Percentiles rank a stretch among this genome's conserved stretches.
Evolutionary conservation across 2,888 invertebrate genomes (phyloP).

Genomic region (Hermodice carunculata): DNA sequence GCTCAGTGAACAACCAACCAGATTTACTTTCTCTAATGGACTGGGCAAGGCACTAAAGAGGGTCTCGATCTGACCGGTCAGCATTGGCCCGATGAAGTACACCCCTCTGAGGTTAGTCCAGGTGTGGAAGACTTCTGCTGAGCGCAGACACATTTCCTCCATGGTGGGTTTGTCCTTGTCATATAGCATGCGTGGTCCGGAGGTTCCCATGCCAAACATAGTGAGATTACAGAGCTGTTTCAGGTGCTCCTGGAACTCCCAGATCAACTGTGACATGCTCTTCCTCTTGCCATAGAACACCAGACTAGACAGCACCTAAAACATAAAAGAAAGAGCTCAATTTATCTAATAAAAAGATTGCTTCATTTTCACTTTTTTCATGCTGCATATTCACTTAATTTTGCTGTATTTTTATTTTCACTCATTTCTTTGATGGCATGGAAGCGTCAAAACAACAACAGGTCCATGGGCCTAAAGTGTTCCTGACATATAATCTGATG

Average conservation of each 20-base stretch:
- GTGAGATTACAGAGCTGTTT: conserved; percentile 9
- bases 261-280: conserved; percentile 18
- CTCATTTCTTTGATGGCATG: too few relatives aligned
- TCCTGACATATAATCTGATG: too few relatives aligned
- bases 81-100: conserved; percentile 11
- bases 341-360: too few relatives aligned
- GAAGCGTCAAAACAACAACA: too few relatives aligned
- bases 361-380: too few relatives aligned
- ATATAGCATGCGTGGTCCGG: conserved; percentile 17
- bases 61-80: conserved; percentile 4
- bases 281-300: conserved; percentile 26
- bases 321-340: too few relatives aligned
- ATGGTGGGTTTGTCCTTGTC: conserved; percentile 8
- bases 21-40: background rate
- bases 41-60: conserved; percentile 3
- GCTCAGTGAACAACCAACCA: conserved; percentile 7
- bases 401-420: too few relatives aligned
- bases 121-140: conserved; percentile 12
- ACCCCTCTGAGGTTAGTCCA: conserved; percentile 21
- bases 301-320: conserved; percentile 21
- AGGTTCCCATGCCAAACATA: conserved; percentile 20
- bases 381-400: too few relatives aligned
- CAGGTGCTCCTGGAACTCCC: conserved; percentile 22
- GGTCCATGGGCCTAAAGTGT: too few relatives aligned
- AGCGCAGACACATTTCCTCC: conserved; percentile 8